phyloP scores from a whole-genome alignment of 1,140 invertebrate genomes.

The Mylabris phalerata region DNA sequence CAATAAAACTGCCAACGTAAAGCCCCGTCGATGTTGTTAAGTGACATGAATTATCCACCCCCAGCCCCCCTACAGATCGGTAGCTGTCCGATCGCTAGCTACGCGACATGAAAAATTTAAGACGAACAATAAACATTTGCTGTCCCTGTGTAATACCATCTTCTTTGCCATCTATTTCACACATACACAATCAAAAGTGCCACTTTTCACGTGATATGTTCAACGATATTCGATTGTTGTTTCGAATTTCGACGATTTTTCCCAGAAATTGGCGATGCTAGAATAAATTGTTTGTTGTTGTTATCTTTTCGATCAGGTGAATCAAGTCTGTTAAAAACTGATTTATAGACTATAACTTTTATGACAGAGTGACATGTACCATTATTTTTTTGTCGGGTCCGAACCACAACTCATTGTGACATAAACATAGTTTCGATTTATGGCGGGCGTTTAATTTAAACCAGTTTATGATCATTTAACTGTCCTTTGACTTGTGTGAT shows the following conservation, averaged over 20 bases:
- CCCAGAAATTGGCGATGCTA: no score
- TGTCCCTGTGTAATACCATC: not conserved
- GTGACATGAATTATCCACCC: conserved; percentile 41
- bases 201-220: no score
- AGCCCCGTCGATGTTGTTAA: conserved; percentile 41
- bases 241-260: no score
- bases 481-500: conserved; percentile 8
- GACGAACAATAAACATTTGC: conserved; percentile 16
- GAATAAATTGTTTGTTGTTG: conserved; percentile 4
- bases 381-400: conserved; percentile 26
- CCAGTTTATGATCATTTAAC: conserved; percentile 27
- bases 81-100: conserved; percentile 12
- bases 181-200: no score
- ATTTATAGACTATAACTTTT: conserved; percentile 33
- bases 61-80: conserved; percentile 18
- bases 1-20: conserved; percentile 43
- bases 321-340: conserved; percentile 25
- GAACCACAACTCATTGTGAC: conserved; percentile 20
- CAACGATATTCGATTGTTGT: no score
- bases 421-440: conserved; percentile 24
- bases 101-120: conserved; percentile 17
- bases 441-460: conserved; percentile 24
- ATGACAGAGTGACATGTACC: conserved; percentile 27
- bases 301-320: conserved; percentile 16
- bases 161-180: no score